Percentiles rank a stretch among this genome's conserved stretches.
These are phyloP conservation scores for Rhabdomys pumilio DNA, from an alignment of 2,797 vertebrate genomes.

Conservation along the genomic window DNA sequence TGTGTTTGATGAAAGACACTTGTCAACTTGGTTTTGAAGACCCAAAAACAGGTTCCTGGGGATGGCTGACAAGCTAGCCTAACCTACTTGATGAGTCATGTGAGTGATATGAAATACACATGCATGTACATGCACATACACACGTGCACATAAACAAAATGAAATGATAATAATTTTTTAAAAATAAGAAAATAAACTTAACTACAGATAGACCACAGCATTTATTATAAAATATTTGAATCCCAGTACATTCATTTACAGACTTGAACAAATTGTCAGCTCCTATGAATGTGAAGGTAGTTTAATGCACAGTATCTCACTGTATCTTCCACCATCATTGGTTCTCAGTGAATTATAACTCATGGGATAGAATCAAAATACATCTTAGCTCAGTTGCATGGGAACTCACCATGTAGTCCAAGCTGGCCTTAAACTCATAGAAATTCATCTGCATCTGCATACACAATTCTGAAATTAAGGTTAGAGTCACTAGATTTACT, in stretches of 20 bases:
- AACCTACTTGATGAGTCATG: neutral
- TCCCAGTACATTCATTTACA: neutral
- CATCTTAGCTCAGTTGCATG: neutral
- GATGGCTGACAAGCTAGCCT: neutral
- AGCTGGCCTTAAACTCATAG: neutral
- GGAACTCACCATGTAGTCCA: neutral
- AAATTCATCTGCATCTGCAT: too few relatives aligned
- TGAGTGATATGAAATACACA: neutral
- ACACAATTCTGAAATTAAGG: neutral
- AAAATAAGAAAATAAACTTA: neutral
- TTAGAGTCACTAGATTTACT: neutral
- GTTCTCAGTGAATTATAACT: conserved; percentile 1
- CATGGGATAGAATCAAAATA: neutral
- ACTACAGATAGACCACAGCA: neutral
- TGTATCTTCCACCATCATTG: neutral
- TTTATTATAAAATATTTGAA: neutral
- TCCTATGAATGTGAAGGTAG: neutral
- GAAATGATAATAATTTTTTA: neutral
- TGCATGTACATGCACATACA: accelerated
- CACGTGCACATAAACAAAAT: neutral
- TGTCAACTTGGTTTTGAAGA: neutral
- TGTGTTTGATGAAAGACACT: neutral
- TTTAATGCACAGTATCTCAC: neutral
- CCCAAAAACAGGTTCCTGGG: neutral
- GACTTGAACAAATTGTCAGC: neutral